These are phyloP conservation scores for Antechinus flavipes DNA, from an alignment of 2,113 vertebrate species.

Conservation along the genomic window DNA sequence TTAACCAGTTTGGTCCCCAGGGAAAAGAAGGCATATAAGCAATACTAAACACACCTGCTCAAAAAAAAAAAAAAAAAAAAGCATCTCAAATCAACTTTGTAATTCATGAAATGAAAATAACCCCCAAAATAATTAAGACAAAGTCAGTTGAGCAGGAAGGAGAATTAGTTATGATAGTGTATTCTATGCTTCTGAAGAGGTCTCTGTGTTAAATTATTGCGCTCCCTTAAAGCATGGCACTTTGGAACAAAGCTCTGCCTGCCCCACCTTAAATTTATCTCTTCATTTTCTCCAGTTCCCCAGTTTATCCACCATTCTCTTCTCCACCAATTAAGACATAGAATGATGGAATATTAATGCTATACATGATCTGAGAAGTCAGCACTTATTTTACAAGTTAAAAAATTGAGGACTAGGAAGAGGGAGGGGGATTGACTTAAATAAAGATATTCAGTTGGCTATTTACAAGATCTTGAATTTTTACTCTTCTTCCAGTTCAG, in stretches of 20 bases:
- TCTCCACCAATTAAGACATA: background rate
- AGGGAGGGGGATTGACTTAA: background rate
- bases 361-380: background rate
- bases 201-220: background rate
- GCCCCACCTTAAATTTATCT: background rate
- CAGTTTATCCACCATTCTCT: background rate
- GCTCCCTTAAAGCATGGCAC: background rate
- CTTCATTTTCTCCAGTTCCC: background rate
- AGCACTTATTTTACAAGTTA: background rate
- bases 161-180: background rate
- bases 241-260: background rate
- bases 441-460: background rate
- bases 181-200: background rate
- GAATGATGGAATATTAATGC: background rate
- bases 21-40: background rate
- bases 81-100: background rate
- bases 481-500: background rate
- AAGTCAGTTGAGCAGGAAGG: background rate
- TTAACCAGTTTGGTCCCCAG: background rate
- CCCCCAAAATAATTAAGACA: background rate
- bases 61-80: background rate
- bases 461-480: background rate
- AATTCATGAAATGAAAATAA: conserved; percentile 1
- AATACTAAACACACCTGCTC: background rate
- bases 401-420: background rate